A percentile compares a stretch with the other conserved stretches of the same genome.
These are phyloP conservation scores for Phlogophora meticulosa DNA, from an alignment of 2,888 invertebrate genomes.

Conservation along the genomic window DNA sequence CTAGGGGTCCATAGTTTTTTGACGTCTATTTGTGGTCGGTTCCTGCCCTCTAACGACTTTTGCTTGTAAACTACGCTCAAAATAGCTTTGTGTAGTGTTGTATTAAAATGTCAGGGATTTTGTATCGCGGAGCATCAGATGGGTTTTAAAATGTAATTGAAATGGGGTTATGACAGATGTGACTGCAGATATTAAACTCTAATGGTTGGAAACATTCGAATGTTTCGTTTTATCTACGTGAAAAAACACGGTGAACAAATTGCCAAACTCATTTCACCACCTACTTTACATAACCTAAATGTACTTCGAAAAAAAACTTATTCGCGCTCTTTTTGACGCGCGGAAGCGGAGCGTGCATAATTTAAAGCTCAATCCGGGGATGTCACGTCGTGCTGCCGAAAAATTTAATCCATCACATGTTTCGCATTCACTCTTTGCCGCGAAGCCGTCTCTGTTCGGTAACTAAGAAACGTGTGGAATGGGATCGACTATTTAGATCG, in stretches of 20 bases:
- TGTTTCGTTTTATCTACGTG: not conserved
- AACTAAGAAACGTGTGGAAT: constrained; percentile 62
- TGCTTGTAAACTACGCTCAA: constrained; percentile 74
- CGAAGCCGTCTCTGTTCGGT: constrained; percentile 66
- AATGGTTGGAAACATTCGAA: constrained; percentile 5
- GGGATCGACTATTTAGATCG: constrained; percentile 42
- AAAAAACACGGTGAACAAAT: constrained; percentile 36
- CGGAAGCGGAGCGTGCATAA: constrained; percentile 77
- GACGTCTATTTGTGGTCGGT: constrained; percentile 90
- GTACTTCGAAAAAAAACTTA: constrained; percentile 55
- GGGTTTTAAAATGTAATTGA: constrained; percentile 59
- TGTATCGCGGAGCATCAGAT: constrained; percentile 44
- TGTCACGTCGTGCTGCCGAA: constrained; percentile 84
- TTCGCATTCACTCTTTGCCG: constrained; percentile 69
- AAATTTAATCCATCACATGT: constrained; percentile 88
- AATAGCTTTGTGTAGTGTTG: constrained; percentile 59
- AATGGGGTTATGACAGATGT: constrained; percentile 56
- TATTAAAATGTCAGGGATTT: constrained; percentile 61
- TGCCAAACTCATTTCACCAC: constrained; percentile 62
- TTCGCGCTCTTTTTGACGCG: constrained; percentile 65
- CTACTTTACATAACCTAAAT: constrained; percentile 65
- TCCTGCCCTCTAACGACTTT: constrained; percentile 85
- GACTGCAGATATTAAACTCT: constrained; percentile 37
- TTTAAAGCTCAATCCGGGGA: constrained; percentile 80
- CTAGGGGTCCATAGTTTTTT: constrained; percentile 88